phyloP scores from a whole-genome alignment of 2,888 invertebrate species.

The Norana najaformis region DNA sequence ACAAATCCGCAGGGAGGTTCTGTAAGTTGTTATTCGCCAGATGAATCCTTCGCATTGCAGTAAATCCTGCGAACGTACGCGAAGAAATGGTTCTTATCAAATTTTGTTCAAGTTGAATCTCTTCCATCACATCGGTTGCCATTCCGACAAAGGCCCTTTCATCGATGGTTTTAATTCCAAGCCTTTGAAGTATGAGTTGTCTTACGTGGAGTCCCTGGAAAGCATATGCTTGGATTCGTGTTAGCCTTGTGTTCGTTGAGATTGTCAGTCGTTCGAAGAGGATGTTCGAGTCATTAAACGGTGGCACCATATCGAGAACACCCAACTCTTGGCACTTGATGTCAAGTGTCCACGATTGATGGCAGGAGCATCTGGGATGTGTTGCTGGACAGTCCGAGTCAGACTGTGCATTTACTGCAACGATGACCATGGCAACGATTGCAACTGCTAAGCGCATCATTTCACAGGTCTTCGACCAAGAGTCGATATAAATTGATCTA shows the following conservation, averaged over 20 bases:
- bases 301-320: not conserved
- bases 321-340: not conserved
- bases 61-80: not conserved
- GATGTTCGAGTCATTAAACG: not conserved
- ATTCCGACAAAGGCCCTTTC: not conserved
- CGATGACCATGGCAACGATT: not conserved
- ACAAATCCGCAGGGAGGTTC: not conserved
- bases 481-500: not conserved
- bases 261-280: not conserved
- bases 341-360: not conserved
- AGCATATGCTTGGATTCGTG: not conserved
- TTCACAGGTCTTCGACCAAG: not conserved
- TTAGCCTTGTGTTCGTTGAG: not conserved
- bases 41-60: not conserved
- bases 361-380: not conserved
- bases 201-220: not conserved
- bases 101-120: not conserved
- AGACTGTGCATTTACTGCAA: not conserved
- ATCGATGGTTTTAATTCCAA: not conserved
- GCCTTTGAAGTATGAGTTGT: not conserved
- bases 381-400: not conserved
- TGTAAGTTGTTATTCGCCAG: constrained; percentile 19
- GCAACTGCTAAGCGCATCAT: not conserved
- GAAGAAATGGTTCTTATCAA: not conserved
- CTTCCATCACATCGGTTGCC: not conserved